These are phyloP conservation scores for Danaus chrysippus DNA, from an alignment of 2,888 invertebrate genomes.

Conservation along the genomic window DNA sequence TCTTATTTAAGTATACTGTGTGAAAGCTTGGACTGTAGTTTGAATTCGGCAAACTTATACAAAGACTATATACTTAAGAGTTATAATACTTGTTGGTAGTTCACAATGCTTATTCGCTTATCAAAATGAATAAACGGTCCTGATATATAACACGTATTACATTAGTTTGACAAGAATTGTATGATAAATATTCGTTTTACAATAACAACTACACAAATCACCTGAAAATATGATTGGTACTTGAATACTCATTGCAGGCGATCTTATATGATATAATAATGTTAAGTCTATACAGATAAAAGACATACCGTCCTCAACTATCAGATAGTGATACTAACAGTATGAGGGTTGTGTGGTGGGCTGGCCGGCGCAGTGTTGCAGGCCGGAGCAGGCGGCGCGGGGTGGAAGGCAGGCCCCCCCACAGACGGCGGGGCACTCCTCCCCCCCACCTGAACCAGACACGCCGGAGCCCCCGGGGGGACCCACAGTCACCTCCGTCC, in stretches of 20 bases:
- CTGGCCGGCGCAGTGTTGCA: slow-evolving; percentile 85
- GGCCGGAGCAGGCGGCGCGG: slow-evolving; percentile 64
- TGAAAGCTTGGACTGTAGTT: background rate
- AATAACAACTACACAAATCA: too few species aligned
- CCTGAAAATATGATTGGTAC: too few species aligned
- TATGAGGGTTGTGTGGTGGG: slow-evolving; percentile 81
- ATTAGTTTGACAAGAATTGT: too few species aligned
- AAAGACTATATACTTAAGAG: background rate
- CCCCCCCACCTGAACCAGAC: slow-evolving; percentile 47
- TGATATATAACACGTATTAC: too few species aligned
- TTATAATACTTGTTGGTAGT: background rate
- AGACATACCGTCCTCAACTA: background rate
- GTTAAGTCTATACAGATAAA: background rate
- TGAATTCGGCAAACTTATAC: background rate
- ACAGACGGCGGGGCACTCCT: slow-evolving; percentile 40
- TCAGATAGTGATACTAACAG: slow-evolving; percentile 82
- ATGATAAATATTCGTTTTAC: too few species aligned
- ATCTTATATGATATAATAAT: background rate
- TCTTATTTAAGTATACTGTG: background rate
- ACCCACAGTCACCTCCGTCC: slow-evolving; percentile 92
- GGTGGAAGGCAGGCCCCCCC: slow-evolving; percentile 57
- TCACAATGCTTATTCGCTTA: too few species aligned
- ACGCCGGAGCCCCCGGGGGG: slow-evolving; percentile 39
- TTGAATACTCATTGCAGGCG: too few species aligned
- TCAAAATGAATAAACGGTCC: too few species aligned